Conservation (phyloP, 2,888 invertebrate genomes). For the Platycnemis pennipes region DNA sequence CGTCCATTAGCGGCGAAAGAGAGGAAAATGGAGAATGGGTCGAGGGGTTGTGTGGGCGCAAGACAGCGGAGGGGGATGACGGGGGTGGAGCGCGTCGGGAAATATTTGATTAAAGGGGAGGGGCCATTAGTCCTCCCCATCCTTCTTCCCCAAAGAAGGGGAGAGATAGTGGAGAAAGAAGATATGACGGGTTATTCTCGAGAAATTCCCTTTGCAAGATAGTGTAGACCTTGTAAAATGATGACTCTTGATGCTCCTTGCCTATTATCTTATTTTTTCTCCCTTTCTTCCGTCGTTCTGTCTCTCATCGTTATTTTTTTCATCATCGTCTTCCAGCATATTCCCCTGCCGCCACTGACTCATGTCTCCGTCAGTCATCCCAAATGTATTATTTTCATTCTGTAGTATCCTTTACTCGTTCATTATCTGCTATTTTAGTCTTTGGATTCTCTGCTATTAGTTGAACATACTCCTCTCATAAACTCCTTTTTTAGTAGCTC, state of each 20-base stretch:
- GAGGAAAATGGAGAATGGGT: not conserved
- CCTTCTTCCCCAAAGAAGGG: not conserved
- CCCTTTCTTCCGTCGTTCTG: not conserved
- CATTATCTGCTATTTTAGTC: not conserved
- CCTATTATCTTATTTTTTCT: not conserved
- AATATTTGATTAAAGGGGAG: constrained; percentile 31
- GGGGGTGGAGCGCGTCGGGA: not conserved
- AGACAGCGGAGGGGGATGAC: not conserved
- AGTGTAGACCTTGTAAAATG: not conserved
- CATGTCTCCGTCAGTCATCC: not conserved
- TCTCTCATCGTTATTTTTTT: not conserved
- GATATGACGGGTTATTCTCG: not conserved
- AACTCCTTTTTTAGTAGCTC: too few relatives aligned
- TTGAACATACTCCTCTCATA: too few relatives aligned
- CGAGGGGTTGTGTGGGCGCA: not conserved
- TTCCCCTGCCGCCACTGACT: not conserved
- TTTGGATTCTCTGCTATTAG: not conserved
- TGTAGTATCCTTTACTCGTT: not conserved
- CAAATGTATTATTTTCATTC: not conserved
- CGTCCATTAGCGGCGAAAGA: constrained; percentile 5
- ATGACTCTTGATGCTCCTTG: not conserved
- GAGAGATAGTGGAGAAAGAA: not conserved
- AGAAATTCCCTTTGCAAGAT: not conserved
- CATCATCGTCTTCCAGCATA: not conserved
- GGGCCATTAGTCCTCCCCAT: not conserved